Evolutionary conservation across 2,888 invertebrate species (phyloP).

Genomic region (Bursaphelenchus okinawaensis): DNA sequence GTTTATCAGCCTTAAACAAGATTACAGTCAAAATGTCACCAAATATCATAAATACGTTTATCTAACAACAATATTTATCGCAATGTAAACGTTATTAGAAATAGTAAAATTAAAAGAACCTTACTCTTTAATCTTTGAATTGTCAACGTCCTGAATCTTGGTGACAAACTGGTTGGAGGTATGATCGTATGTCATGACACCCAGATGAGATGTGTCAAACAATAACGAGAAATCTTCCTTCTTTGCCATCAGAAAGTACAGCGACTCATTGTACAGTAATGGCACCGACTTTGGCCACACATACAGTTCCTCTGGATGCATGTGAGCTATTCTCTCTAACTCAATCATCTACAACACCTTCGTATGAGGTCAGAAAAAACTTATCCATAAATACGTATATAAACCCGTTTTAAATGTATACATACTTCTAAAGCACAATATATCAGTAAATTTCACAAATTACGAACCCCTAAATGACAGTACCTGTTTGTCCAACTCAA

Average conservation of each 20-base stretch:
- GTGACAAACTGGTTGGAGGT: neutral
- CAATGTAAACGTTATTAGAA: neutral
- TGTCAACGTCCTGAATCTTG: neutral
- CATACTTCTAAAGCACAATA: neutral
- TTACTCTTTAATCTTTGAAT: neutral
- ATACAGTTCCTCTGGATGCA: conserved; percentile 12
- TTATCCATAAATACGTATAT: too few species aligned
- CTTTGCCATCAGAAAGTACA: conserved; percentile 3
- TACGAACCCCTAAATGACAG: neutral
- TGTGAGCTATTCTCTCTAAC: conserved; percentile 5
- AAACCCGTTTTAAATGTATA: neutral
- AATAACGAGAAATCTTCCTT: neutral
- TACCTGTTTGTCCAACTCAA: conserved; percentile 11
- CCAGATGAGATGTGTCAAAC: conserved; percentile 9
- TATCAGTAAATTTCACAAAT: neutral
- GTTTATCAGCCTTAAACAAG: neutral
- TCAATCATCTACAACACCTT: conserved; percentile 14
- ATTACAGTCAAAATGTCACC: conserved; percentile 5
- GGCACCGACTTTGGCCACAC: conserved; percentile 8
- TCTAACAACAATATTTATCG: too few species aligned
- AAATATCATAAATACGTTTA: too few species aligned
- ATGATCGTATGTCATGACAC: neutral
- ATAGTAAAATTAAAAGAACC: too few species aligned
- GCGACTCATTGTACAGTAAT: neutral
- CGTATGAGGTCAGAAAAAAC: too few species aligned